A percentile compares a stretch with the other conserved stretches of the same genome.
Evolutionary conservation across 2,113 vertebrate species (phyloP).

Genomic region (Herpailurus yagouaroundi): DNA sequence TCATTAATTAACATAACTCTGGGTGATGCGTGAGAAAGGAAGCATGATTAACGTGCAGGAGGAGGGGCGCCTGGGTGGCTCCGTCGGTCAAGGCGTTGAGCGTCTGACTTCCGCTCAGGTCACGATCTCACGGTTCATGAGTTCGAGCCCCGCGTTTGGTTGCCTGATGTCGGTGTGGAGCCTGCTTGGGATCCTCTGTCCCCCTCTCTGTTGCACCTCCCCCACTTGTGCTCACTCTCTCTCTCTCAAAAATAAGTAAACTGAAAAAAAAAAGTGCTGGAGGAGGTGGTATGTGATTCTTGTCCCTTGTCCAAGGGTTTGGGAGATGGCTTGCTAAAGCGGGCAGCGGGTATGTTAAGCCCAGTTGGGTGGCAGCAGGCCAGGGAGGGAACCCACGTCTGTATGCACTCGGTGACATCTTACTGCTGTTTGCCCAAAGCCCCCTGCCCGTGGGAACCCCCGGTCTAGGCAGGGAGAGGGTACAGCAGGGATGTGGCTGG

Average conservation of each 20-base stretch:
- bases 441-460: neutral
- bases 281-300: neutral
- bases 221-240: no score
- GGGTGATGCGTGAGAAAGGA: neutral
- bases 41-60: neutral
- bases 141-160: no score
- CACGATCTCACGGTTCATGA: no score
- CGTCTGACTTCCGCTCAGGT: no score
- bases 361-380: neutral
- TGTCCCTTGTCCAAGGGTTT: neutral
- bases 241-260: no score
- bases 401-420: neutral
- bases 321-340: neutral
- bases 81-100: no score
- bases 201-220: no score
- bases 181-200: no score
- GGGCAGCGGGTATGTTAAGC: neutral
- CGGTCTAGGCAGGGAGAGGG: neutral
- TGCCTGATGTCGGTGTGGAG: no score
- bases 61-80: no score
- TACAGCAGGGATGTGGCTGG: neutral
- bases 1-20: neutral
- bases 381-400: neutral
- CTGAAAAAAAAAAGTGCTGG: no score
- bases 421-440: neutral